phyloP scores from a whole-genome alignment of 2,888 invertebrate species.

The Ceriagrion tenellum region DNA sequence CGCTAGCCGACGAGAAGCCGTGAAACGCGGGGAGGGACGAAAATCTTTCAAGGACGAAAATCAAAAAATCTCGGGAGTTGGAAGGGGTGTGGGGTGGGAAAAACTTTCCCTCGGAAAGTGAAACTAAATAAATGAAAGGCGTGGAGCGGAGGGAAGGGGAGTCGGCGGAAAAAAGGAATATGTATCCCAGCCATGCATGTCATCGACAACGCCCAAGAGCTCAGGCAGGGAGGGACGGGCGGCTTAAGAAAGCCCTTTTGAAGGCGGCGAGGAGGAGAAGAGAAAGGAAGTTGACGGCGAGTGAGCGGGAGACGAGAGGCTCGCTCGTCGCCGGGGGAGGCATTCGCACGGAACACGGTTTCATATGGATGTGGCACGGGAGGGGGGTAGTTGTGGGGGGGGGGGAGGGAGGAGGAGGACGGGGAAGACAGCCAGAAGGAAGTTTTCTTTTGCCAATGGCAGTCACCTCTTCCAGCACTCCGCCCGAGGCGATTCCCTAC shows the following conservation, averaged over 20 bases:
- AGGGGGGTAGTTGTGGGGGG: neutral
- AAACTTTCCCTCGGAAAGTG: neutral
- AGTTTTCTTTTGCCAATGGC: no score
- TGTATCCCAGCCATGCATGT: neutral
- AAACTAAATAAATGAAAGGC: neutral
- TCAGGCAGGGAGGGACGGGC: neutral
- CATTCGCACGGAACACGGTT: neutral
- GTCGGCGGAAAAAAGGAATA: neutral
- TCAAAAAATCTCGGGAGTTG: neutral
- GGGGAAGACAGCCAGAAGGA: no score
- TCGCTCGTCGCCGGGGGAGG: neutral
- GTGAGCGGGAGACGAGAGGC: no score
- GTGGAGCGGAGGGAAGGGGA: neutral
- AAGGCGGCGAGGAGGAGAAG: no score
- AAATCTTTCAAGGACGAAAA: neutral
- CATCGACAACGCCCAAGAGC: constrained; percentile 18
- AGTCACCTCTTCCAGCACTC: no score
- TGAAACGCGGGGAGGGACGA: neutral
- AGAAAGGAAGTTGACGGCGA: no score
- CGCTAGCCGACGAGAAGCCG: neutral
- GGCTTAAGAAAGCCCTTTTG: neutral
- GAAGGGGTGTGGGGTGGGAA: neutral
- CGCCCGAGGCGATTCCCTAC: no score
- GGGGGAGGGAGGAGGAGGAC: neutral
- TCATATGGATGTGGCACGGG: neutral